phyloP scores from a whole-genome alignment of 2,888 invertebrate genomes.

The Hyalella azteca region DNA sequence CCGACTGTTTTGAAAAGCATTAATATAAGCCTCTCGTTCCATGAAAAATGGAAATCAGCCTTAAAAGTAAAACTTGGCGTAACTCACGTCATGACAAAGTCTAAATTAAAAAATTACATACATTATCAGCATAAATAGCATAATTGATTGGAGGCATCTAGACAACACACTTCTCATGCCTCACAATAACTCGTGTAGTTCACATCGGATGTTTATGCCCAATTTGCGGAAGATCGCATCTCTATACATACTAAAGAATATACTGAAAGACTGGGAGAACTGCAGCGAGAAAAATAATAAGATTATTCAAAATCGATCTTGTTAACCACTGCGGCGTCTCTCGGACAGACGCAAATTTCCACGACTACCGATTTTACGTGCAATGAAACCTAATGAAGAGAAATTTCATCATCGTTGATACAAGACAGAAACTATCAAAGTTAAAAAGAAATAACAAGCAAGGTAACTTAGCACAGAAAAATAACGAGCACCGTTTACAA shows the following conservation, averaged over 20 bases:
- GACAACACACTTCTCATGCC: too few relatives aligned
- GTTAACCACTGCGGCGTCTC: too few relatives aligned
- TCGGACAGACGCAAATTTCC: too few relatives aligned
- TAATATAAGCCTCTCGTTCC: background rate
- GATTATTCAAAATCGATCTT: too few relatives aligned
- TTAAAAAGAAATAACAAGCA: slow-evolving; percentile 13
- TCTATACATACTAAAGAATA: slow-evolving; percentile 6
- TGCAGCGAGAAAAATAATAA: too few relatives aligned
- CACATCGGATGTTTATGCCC: slow-evolving; percentile 11
- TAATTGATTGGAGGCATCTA: too few relatives aligned
- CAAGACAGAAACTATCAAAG: background rate
- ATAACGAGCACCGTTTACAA: slow-evolving; percentile 32
- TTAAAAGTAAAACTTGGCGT: background rate
- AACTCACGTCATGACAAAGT: background rate
- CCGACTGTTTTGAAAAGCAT: background rate
- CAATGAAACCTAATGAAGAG: background rate
- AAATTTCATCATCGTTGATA: background rate
- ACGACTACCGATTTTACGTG: too few relatives aligned
- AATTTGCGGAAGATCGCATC: slow-evolving; percentile 5
- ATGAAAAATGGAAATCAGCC: background rate
- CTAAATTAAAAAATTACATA: slow-evolving; percentile 19
- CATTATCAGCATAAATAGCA: background rate
- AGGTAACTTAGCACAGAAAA: background rate
- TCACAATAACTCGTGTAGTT: too few relatives aligned
- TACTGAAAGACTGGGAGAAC: background rate